Percentiles rank a stretch among this genome's conserved stretches.
Evolutionary conservation across 2,888 invertebrate species (phyloP).

Genomic region (Harpalus rufipes): DNA sequence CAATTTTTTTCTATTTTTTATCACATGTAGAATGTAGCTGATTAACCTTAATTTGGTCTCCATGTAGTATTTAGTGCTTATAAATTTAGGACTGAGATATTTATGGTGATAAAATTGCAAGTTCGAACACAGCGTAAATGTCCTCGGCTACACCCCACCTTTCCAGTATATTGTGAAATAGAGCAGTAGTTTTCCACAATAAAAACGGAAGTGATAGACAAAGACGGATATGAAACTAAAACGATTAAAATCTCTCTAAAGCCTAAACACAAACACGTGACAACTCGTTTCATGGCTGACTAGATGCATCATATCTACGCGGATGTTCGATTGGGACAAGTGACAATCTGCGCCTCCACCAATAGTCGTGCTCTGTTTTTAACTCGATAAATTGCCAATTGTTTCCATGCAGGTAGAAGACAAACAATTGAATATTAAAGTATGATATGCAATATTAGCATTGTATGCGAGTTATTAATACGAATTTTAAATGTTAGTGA

Average conservation of each 20-base stretch:
- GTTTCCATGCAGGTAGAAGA: background rate
- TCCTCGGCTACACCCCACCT: no score
- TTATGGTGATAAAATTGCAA: no score
- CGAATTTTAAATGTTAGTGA: no score
- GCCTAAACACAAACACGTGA: background rate
- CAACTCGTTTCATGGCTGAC: background rate
- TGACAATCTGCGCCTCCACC: conserved; percentile 3
- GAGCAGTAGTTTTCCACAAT: background rate
- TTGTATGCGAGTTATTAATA: no score
- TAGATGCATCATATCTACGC: background rate
- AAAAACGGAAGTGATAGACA: background rate
- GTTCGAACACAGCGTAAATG: no score
- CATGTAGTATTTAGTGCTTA: no score
- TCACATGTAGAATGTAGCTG: no score
- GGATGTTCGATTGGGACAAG: background rate
- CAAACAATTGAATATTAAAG: no score
- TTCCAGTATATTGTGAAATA: background rate
- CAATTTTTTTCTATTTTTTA: no score
- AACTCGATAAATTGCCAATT: background rate
- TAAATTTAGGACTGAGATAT: no score
- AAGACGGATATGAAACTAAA: background rate
- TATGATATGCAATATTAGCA: no score
- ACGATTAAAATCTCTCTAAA: conserved; percentile 3
- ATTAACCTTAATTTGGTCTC: no score
- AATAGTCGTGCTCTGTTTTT: background rate